phyloP scores from a whole-genome alignment of 35 echinoderm and acorn worm genomes.

The Hemicentrotus pulcherrimus region DNA sequence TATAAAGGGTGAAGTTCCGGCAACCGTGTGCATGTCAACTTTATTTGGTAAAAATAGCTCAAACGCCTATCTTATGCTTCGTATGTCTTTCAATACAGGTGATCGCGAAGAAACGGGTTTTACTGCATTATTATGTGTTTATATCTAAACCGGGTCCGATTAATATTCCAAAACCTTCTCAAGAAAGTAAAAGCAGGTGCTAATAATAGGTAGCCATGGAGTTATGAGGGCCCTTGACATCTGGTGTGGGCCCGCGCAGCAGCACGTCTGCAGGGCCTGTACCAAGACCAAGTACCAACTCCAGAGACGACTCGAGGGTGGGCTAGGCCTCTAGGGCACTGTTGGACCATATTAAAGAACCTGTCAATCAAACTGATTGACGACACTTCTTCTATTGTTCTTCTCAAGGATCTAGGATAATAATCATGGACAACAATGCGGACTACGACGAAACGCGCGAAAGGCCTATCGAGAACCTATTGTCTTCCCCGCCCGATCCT shows the following conservation, averaged over 20 bases:
- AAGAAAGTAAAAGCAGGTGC: neutral
- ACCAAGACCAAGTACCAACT: neutral
- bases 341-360: neutral
- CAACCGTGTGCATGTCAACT: no score
- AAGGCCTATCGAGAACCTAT: neutral
- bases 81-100: no score
- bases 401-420: neutral
- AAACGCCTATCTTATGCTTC: no score
- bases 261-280: neutral
- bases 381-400: neutral
- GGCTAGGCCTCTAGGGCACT: neutral
- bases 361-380: neutral
- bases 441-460: neutral
- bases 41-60: no score
- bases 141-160: neutral
- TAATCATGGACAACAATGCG: neutral
- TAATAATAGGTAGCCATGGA: no score
- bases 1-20: no score
- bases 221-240: no score
- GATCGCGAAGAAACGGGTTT: no score
- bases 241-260: neutral
- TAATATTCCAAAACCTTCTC: neutral
- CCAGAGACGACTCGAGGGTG: neutral
- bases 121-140: no score
- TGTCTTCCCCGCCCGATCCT: neutral